These are phyloP conservation scores for Pheosia gnoma DNA, from an alignment of 2,888 invertebrate genomes.

Conservation along the genomic window DNA sequence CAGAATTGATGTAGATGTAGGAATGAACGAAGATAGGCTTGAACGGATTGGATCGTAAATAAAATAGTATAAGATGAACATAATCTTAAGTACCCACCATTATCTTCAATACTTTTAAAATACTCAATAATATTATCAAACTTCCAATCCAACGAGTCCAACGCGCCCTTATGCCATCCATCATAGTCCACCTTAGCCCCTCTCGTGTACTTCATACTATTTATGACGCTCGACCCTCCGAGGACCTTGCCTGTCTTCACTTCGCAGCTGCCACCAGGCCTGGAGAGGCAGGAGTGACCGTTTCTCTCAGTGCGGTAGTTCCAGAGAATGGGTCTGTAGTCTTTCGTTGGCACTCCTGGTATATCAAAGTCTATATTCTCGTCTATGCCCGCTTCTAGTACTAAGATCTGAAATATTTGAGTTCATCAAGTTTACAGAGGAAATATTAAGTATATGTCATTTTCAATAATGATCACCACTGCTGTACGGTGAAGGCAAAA, in stretches of 20 bases:
- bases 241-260: slow-evolving; percentile 75
- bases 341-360: slow-evolving; percentile 70
- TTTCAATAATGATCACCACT: neutral
- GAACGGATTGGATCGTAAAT: no score
- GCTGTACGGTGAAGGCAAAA: no score
- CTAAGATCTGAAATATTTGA: slow-evolving; percentile 55
- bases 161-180: slow-evolving; percentile 66
- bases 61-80: neutral
- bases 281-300: slow-evolving; percentile 72
- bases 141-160: slow-evolving; percentile 75
- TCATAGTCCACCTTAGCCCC: slow-evolving; percentile 76
- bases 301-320: slow-evolving; percentile 75
- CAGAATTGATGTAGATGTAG: no score
- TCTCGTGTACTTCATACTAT: slow-evolving; percentile 78
- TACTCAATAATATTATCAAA: slow-evolving; percentile 71
- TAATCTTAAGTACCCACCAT: slow-evolving; percentile 55
- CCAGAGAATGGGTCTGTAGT: slow-evolving; percentile 74
- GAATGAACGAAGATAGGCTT: no score
- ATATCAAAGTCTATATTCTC: slow-evolving; percentile 78
- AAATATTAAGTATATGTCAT: neutral
- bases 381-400: slow-evolving; percentile 73
- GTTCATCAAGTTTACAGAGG: neutral
- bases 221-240: slow-evolving; percentile 75
- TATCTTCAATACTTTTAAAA: slow-evolving; percentile 76
- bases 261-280: slow-evolving; percentile 74